A percentile compares a stretch with the other conserved stretches of the same genome.
phyloP scores from a whole-genome alignment of 2,888 invertebrate genomes.

The Conchocele bisecta region DNA sequence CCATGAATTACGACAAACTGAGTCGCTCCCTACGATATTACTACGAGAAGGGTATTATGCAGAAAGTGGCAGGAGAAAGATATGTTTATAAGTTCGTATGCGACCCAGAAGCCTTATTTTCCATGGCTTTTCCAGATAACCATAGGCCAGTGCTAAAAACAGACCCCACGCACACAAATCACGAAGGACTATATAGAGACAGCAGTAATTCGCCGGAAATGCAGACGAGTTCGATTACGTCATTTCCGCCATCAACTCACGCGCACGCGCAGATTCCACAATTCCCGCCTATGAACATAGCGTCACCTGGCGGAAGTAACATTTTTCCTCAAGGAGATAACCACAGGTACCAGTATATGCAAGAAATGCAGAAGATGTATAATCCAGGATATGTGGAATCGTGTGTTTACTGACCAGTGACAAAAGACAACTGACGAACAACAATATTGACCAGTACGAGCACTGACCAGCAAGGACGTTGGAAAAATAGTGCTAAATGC shows the following conservation, averaged over 20 bases:
- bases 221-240: constrained; percentile 51
- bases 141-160: constrained; percentile 77
- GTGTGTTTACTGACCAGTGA: constrained; percentile 68
- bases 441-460: too few relatives aligned
- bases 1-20: constrained; percentile 98
- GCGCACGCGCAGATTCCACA: constrained; percentile 44
- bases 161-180: constrained; percentile 57
- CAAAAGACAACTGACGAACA: constrained; percentile 1
- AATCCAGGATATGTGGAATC: constrained; percentile 76
- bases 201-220: constrained; percentile 60
- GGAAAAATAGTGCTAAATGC: too few relatives aligned
- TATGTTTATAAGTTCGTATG: constrained; percentile 99
- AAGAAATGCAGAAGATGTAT: constrained; percentile 76
- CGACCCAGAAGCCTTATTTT: constrained; percentile 87
- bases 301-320: constrained; percentile 49
- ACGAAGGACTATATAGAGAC: constrained; percentile 61
- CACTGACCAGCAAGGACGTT: too few relatives aligned
- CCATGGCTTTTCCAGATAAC: constrained; percentile 81
- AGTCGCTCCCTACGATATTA: constrained; percentile 97
- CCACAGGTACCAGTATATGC: constrained; percentile 74
- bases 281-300: constrained; percentile 57
- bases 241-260: constrained; percentile 48
- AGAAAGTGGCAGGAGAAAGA: constrained; percentile 95
- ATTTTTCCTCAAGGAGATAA: constrained; percentile 53
- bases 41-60: constrained; percentile 99